Evolutionary conservation across 2,113 vertebrate species (phyloP).

Genomic region (Pedionomus torquatus): DNA sequence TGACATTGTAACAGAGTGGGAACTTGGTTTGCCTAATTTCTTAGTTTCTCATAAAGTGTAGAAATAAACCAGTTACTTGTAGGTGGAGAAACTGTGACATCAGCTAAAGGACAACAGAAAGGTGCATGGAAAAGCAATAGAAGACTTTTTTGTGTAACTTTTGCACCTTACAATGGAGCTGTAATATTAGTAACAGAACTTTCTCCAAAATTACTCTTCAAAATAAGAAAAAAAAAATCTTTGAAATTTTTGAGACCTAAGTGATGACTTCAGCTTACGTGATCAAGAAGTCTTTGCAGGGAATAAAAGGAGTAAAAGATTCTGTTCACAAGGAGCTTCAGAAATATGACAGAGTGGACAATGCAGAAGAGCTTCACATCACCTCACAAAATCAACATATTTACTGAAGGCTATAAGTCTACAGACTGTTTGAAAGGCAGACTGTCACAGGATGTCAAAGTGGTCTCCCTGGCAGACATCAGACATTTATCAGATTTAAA

Average conservation of each 20-base stretch:
- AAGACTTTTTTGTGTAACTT: background rate
- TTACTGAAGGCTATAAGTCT: background rate
- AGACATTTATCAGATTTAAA: background rate
- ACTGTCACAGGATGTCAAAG: background rate
- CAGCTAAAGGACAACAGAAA: background rate
- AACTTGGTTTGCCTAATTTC: background rate
- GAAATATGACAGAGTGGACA: background rate
- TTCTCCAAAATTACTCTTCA: background rate
- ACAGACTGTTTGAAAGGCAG: background rate
- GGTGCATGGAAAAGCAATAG: background rate
- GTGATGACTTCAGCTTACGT: background rate
- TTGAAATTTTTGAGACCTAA: background rate
- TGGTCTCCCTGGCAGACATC: background rate
- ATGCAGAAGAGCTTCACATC: background rate
- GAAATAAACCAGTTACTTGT: background rate
- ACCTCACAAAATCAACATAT: background rate
- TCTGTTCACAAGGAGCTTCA: background rate
- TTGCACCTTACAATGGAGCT: background rate
- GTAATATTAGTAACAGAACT: background rate
- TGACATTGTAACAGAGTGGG: background rate
- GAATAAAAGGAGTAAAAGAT: background rate
- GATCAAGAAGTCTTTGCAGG: background rate
- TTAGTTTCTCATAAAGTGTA: background rate
- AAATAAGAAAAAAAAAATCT: background rate
- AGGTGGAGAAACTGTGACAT: background rate